A percentile compares a stretch with the other conserved stretches of the same genome.
Conservation (phyloP, 2,888 invertebrate genomes). For the Conops quadrifasciatus region DNA sequence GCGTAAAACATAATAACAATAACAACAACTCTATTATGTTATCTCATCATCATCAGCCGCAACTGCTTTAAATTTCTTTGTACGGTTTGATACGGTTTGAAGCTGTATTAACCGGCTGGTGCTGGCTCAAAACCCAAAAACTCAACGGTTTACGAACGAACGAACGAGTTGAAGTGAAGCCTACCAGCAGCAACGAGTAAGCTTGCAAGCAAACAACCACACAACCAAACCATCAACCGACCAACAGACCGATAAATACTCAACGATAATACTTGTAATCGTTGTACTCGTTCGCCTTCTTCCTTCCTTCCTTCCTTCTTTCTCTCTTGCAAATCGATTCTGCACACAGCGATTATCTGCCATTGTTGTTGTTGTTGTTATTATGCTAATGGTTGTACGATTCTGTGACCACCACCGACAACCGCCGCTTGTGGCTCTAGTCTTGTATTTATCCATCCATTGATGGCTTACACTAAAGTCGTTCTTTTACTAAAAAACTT, state of each 20-base stretch:
- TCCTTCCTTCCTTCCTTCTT: neutral
- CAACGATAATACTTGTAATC: neutral
- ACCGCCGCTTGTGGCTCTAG: neutral
- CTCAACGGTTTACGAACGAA: conserved; percentile 34
- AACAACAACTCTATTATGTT: neutral
- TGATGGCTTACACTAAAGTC: conserved; percentile 41
- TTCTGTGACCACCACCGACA: conserved; percentile 7
- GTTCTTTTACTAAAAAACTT: conserved; percentile 43
- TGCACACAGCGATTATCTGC: conserved; percentile 18
- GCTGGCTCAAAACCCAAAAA: conserved; percentile 24
- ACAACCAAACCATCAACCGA: neutral
- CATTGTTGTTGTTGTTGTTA: conserved; percentile 19
- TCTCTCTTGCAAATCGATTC: conserved; percentile 37
- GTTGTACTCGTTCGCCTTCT: neutral
- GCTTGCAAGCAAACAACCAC: neutral
- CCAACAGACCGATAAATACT: conserved; percentile 18
- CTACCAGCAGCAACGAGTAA: too few relatives aligned
- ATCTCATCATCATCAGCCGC: conserved; percentile 29
- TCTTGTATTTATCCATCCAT: neutral
- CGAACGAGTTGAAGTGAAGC: neutral
- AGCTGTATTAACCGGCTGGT: neutral
- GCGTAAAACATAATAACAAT: neutral
- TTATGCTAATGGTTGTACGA: conserved; percentile 50
- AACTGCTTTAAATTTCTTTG: conserved; percentile 26
- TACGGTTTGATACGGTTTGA: neutral